Percentiles rank a stretch among this genome's conserved stretches.
Conservation (phyloP, 2,797 vertebrate genomes). For the Acrossocheilus wenchowensis region DNA sequence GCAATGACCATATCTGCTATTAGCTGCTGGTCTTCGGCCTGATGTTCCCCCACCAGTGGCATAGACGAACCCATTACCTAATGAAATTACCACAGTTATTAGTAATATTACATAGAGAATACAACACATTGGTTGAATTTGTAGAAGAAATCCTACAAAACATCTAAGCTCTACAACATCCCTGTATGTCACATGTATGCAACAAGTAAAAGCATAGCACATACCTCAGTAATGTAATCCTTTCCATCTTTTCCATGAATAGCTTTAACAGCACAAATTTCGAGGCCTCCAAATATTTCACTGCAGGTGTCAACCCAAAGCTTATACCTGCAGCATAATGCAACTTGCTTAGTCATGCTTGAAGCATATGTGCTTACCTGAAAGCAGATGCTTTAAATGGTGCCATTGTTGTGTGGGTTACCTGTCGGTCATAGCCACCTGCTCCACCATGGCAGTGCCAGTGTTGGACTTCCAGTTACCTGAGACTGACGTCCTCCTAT, state of each 20-base stretch:
- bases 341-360: background rate
- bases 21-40: conserved; percentile 91
- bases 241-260: conserved; percentile 96
- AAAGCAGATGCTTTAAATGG: background rate
- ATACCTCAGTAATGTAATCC: conserved; percentile 98
- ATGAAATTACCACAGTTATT: background rate
- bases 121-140: background rate
- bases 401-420: conserved; percentile 64
- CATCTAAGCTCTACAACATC: background rate
- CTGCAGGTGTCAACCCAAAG: conserved; percentile 95
- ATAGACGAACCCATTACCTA: conserved; percentile 94
- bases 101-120: background rate
- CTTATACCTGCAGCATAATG: conserved; percentile 84
- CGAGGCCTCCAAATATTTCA: conserved; percentile 94
- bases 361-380: background rate
- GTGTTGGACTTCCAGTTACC: conserved; percentile 98
- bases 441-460: conserved; percentile 96
- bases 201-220: conserved; percentile 25
- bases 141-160: background rate
- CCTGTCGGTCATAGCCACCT: conserved; percentile 98
- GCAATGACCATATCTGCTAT: conserved; percentile 89
- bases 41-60: conserved; percentile 94
- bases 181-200: background rate
- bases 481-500: conserved; percentile 97
- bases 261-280: conserved; percentile 97